Percentiles rank a stretch among this genome's conserved stretches.
Conservation (phyloP, 2,888 invertebrate species). For the Bembecia ichneumoniformis region DNA sequence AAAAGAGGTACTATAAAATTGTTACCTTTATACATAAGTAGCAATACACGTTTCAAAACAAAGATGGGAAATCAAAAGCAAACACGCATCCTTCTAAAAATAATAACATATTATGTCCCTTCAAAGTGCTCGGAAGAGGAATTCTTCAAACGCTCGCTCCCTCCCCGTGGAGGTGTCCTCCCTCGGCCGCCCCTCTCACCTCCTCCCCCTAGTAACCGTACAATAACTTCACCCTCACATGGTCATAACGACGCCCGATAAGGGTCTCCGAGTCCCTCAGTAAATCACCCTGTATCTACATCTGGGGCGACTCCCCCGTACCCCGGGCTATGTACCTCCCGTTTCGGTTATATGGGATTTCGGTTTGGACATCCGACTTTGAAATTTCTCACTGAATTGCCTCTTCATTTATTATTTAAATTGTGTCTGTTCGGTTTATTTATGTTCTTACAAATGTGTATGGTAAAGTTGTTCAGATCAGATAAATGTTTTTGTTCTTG, state of each 20-base stretch:
- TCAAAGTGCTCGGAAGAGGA: slow-evolving; percentile 41
- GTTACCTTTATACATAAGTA: too few relatives aligned
- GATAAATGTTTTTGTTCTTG: too few relatives aligned
- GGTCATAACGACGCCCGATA: slow-evolving; percentile 71
- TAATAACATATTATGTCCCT: slow-evolving; percentile 67
- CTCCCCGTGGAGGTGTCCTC: slow-evolving; percentile 21
- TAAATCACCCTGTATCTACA: slow-evolving; percentile 66
- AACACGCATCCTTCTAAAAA: slow-evolving; percentile 26
- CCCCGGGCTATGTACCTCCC: slow-evolving; percentile 16
- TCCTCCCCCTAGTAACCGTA: slow-evolving; percentile 35
- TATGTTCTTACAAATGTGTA: too few relatives aligned
- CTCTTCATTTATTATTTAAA: too few relatives aligned
- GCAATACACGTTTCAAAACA: neutral
- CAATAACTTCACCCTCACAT: slow-evolving; percentile 69
- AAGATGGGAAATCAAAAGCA: slow-evolving; percentile 7
- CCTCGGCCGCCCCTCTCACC: slow-evolving; percentile 18
- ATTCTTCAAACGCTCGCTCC: slow-evolving; percentile 36
- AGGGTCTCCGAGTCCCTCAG: slow-evolving; percentile 65
- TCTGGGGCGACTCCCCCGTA: slow-evolving; percentile 52
- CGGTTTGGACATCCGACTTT: slow-evolving; percentile 35
- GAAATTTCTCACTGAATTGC: slow-evolving; percentile 1
- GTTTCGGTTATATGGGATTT: slow-evolving; percentile 13
- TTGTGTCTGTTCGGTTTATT: too few relatives aligned
- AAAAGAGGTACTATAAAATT: too few relatives aligned
- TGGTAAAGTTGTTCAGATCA: too few relatives aligned